Evolutionary conservation across 2,888 invertebrate genomes (phyloP).

Genomic region (Hetaerina titia): DNA sequence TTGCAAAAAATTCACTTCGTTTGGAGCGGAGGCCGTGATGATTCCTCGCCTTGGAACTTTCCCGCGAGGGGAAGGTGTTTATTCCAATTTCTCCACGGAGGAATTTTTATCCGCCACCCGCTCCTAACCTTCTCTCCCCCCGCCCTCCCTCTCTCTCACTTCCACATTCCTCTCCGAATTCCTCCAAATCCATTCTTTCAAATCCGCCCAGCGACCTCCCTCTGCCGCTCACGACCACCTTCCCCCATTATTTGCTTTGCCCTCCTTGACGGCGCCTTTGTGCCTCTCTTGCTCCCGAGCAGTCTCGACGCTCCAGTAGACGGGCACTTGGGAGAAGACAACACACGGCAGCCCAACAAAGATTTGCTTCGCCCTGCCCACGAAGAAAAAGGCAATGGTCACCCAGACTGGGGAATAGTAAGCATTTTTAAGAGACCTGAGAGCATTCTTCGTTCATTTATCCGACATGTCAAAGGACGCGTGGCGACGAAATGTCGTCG

Average conservation of each 20-base stretch:
- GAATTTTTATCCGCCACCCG: not conserved
- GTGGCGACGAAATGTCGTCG: no score
- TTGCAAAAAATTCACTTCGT: not conserved
- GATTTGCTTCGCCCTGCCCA: no score
- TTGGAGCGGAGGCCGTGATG: not conserved
- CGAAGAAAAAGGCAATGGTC: no score
- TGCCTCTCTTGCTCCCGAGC: not conserved
- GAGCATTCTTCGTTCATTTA: no score
- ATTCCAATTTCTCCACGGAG: constrained; percentile 25
- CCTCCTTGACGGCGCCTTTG: not conserved
- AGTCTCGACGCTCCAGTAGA: not conserved
- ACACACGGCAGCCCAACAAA: no score
- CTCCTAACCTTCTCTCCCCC: not conserved
- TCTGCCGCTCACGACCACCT: not conserved
- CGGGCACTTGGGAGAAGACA: no score
- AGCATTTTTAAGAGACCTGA: no score
- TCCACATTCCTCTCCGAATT: not conserved
- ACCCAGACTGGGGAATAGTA: no score
- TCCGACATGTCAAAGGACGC: no score
- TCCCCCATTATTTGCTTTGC: not conserved
- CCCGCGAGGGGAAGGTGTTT: not conserved
- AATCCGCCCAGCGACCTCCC: not conserved
- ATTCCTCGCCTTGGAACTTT: not conserved
- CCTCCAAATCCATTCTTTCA: not conserved
- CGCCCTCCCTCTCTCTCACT: not conserved